These are phyloP conservation scores for Potamarius usumacintae DNA, from an alignment of 2,113 vertebrate species.

Conservation along the genomic window DNA sequence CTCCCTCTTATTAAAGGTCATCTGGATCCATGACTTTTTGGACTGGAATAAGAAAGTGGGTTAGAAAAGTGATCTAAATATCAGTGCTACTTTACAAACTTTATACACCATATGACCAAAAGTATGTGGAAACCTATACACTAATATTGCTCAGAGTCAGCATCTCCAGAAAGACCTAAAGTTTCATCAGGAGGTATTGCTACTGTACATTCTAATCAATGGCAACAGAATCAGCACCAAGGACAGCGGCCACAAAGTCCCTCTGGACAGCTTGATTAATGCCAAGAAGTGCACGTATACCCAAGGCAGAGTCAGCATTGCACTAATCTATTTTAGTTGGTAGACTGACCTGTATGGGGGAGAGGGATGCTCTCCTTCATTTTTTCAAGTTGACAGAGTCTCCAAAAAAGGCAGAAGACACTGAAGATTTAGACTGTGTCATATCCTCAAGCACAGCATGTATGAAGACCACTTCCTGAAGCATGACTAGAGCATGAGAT, in stretches of 20 bases:
- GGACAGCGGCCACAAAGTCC: not conserved
- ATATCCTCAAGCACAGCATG: not conserved
- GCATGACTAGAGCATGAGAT: not conserved
- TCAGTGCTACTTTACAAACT: not conserved
- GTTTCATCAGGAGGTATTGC: not conserved
- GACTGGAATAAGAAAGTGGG: slow-evolving; percentile 71
- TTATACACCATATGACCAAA: not conserved
- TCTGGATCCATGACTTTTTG: slow-evolving; percentile 88
- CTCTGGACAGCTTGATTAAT: not conserved
- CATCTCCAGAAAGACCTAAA: no score
- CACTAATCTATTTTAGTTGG: not conserved
- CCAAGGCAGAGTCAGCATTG: not conserved
- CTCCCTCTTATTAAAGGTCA: slow-evolving; percentile 87
- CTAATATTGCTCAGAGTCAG: no score
- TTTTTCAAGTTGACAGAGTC: not conserved
- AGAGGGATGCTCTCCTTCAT: not conserved
- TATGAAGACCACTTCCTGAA: not conserved
- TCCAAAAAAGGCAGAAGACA: not conserved
- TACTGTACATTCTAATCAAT: not conserved
- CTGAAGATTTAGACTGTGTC: not conserved
- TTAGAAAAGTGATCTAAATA: not conserved
- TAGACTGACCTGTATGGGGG: not conserved
- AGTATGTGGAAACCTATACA: not conserved
- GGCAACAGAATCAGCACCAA: slow-evolving; percentile 6
- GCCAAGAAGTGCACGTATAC: not conserved